phyloP scores from a whole-genome alignment of 1,140 invertebrate species.

The Brachionus rotundiformis region DNA sequence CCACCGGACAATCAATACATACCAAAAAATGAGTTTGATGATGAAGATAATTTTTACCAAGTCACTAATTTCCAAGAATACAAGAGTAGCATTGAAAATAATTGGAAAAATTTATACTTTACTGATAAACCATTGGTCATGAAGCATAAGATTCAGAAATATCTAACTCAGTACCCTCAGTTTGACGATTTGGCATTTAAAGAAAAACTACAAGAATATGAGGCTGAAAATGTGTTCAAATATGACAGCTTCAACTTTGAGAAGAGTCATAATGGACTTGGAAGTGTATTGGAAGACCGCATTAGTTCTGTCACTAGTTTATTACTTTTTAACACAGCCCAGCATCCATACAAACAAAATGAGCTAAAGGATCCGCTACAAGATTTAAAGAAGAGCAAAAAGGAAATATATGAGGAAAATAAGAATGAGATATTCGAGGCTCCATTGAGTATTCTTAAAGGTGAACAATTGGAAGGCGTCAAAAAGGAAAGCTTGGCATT shows the following conservation, averaged over 20 bases:
- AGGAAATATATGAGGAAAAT: slow-evolving; percentile 12
- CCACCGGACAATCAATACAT: neutral
- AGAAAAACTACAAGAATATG: slow-evolving; percentile 43
- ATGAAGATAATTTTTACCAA: slow-evolving; percentile 48
- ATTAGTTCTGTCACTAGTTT: slow-evolving; percentile 35
- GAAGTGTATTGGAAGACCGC: slow-evolving; percentile 23
- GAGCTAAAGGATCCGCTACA: slow-evolving; percentile 32
- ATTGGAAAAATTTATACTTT: slow-evolving; percentile 48
- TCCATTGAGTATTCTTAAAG: slow-evolving; percentile 32
- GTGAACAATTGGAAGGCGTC: slow-evolving; percentile 15
- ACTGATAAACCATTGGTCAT: neutral
- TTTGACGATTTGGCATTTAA: slow-evolving; percentile 45
- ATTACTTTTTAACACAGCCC: slow-evolving; percentile 41
- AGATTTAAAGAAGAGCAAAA: slow-evolving; percentile 40
- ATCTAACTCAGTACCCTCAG: slow-evolving; percentile 25
- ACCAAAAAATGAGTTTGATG: slow-evolving; percentile 20
- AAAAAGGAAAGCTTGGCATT: slow-evolving; percentile 41
- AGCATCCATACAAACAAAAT: slow-evolving; percentile 50
- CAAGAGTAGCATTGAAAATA: neutral
- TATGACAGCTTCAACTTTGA: neutral
- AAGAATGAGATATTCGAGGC: slow-evolving; percentile 35
- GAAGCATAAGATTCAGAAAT: slow-evolving; percentile 49
- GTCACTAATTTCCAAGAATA: neutral
- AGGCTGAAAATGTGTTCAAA: slow-evolving; percentile 18
- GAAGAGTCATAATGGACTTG: neutral